phyloP scores from a whole-genome alignment of 2,888 invertebrate genomes.

The Acheta domesticus region DNA sequence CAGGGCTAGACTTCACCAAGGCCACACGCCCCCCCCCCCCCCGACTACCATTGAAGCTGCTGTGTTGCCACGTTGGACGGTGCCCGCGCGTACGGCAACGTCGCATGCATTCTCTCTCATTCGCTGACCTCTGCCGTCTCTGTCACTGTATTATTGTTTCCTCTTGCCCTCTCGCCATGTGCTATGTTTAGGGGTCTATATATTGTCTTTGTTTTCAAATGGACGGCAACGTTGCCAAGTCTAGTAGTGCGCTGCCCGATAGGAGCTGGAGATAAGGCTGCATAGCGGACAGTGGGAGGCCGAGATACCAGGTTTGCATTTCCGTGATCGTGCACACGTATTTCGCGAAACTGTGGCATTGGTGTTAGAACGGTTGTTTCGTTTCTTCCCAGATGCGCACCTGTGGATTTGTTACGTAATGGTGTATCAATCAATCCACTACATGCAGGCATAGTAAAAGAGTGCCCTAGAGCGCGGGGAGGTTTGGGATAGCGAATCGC shows the following conservation, averaged over 20 bases:
- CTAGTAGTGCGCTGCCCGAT: not conserved
- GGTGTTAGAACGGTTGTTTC: not conserved
- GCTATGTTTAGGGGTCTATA: slow-evolving; percentile 18
- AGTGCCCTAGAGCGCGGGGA: no score
- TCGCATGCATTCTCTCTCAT: not conserved
- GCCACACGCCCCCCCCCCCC: not conserved
- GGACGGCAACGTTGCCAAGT: not conserved
- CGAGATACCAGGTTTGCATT: not conserved
- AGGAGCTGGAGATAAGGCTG: not conserved
- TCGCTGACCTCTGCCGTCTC: not conserved
- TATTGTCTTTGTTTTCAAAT: slow-evolving; percentile 18
- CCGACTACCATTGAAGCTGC: not conserved
- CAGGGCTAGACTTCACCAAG: not conserved
- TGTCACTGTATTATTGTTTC: not conserved
- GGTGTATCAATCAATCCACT: no score
- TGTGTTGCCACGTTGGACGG: not conserved
- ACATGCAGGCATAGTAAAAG: no score
- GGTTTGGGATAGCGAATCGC: no score
- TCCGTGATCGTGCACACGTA: not conserved
- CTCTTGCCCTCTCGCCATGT: not conserved
- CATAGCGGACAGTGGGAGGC: not conserved
- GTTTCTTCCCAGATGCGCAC: not conserved
- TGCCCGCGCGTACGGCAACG: not conserved
- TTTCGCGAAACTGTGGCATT: not conserved
- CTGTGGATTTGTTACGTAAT: no score